These are phyloP conservation scores for Cheumatopsyche charites DNA, from an alignment of 1,140 invertebrate genomes.

Conservation along the genomic window DNA sequence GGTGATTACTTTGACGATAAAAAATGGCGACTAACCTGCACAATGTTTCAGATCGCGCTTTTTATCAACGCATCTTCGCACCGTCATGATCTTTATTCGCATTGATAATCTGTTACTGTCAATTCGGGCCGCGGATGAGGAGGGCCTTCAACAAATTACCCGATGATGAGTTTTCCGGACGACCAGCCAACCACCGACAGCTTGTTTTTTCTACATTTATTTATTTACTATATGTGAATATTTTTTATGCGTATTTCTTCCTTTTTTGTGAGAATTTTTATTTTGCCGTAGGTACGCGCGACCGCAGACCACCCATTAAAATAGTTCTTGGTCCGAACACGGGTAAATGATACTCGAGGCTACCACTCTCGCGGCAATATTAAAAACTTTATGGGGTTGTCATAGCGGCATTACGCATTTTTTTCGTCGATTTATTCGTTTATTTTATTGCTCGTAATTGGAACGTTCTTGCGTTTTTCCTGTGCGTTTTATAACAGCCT, in stretches of 20 bases:
- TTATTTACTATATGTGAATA: background rate
- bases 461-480: constrained; percentile 35
- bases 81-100: constrained; percentile 15
- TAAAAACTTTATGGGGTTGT: constrained; percentile 33
- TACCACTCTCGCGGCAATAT: constrained; percentile 21
- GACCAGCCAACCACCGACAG: too few relatives aligned
- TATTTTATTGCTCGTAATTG: constrained; percentile 46
- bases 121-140: constrained; percentile 6
- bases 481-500: constrained; percentile 36
- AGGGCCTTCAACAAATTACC: constrained; percentile 34
- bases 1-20: background rate
- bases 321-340: constrained; percentile 22
- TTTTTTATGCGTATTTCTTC: background rate
- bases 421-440: constrained; percentile 28
- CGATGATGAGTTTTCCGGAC: constrained; percentile 32
- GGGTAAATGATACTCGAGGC: constrained; percentile 32
- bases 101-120: constrained; percentile 38
- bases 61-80: constrained; percentile 1
- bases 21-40: too few relatives aligned
- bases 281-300: background rate
- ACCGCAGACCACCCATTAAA: constrained; percentile 40
- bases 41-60: too few relatives aligned
- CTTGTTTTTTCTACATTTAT: background rate
- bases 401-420: constrained; percentile 21
- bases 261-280: constrained; percentile 22